phyloP scores from a whole-genome alignment of 2,888 invertebrate genomes.

The Zaprionus obscuricornis region DNA sequence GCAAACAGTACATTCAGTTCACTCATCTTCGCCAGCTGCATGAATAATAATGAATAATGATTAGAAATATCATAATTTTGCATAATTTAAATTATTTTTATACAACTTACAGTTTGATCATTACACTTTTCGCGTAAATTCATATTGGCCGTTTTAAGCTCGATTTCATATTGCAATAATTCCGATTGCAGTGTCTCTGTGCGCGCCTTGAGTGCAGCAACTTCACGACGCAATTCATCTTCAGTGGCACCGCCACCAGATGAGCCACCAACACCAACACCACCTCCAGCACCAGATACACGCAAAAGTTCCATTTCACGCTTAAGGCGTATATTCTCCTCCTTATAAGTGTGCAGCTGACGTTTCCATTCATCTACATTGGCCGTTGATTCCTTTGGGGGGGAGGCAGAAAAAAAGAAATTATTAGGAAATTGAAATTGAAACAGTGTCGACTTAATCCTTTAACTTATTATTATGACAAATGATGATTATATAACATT shows the following conservation, averaged over 20 bases:
- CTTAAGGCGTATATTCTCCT: conserved; percentile 94
- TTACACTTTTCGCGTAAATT: conserved; percentile 85
- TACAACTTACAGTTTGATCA: conserved; percentile 88
- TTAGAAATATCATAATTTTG: neutral
- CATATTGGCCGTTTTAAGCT: conserved; percentile 86
- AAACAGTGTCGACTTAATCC: neutral
- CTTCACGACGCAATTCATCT: conserved; percentile 90
- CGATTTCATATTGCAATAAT: conserved; percentile 92
- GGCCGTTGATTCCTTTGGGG: conserved; percentile 93
- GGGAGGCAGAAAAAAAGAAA: neutral
- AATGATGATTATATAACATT: neutral
- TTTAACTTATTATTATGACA: neutral
- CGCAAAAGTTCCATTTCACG: conserved; percentile 89
- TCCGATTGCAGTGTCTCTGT: conserved; percentile 93
- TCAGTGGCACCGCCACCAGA: conserved; percentile 86
- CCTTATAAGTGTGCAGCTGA: conserved; percentile 95
- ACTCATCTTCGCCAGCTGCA: conserved; percentile 81
- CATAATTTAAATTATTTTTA: neutral
- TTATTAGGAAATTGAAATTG: neutral
- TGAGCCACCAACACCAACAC: conserved; percentile 83
- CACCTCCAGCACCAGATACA: conserved; percentile 85
- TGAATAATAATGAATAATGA: no score
- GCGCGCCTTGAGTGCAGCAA: conserved; percentile 89
- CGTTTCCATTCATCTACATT: conserved; percentile 99
- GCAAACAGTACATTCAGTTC: conserved; percentile 82